These are phyloP conservation scores for Lasiurus cinereus DNA, from an alignment of 2,113 vertebrate species.

Conservation along the genomic window DNA sequence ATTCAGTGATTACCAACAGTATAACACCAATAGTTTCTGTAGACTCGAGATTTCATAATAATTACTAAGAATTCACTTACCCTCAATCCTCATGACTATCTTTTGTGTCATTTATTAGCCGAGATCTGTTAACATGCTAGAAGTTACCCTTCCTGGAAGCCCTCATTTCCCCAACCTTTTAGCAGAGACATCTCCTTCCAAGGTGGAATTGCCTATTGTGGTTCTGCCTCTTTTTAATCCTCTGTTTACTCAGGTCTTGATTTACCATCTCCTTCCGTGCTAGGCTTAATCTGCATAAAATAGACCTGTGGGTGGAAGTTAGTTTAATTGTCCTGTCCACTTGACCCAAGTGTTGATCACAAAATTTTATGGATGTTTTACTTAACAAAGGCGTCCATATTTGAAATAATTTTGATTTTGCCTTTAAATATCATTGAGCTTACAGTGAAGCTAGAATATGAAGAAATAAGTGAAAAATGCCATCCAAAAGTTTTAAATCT, in stretches of 20 bases:
- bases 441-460: conserved; percentile 45
- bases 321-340: conserved; percentile 11
- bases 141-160: conserved; percentile 19
- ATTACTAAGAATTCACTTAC: conserved; percentile 52
- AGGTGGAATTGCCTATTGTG: neutral
- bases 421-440: conserved; percentile 42
- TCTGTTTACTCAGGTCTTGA: neutral
- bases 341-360: neutral
- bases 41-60: conserved; percentile 19
- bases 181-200: neutral
- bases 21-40: conserved; percentile 15
- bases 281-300: conserved; percentile 34
- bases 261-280: conserved; percentile 31
- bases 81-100: neutral
- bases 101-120: neutral
- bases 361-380: conserved; percentile 50
- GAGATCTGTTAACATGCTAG: neutral
- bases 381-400: conserved; percentile 38
- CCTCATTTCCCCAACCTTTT: neutral
- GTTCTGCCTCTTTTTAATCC: neutral
- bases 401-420: conserved; percentile 63
- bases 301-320: neutral
- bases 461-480: conserved; percentile 51
- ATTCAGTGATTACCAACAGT: conserved; percentile 12
- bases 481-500: conserved; percentile 19